Conservation (phyloP, 2,113 vertebrate genomes). For the Nibea coibor region DNA sequence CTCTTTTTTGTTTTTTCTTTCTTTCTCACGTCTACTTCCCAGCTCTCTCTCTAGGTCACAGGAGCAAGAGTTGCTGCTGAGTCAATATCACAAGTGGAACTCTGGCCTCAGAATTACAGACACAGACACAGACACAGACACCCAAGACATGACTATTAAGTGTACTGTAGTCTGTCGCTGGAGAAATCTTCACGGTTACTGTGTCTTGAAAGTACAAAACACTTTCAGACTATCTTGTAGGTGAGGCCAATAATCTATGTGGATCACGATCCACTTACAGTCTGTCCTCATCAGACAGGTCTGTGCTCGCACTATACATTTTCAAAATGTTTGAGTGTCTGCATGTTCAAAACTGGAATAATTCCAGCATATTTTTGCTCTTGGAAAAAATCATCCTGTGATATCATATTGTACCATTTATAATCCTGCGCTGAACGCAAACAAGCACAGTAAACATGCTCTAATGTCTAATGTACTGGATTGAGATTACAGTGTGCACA, state of each 20-base stretch:
- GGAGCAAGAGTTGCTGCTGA: constrained; percentile 67
- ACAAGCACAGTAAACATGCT: neutral
- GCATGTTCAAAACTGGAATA: neutral
- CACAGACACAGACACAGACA: constrained; percentile 20
- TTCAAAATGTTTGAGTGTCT: constrained; percentile 4
- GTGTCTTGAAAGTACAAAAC: constrained; percentile 61
- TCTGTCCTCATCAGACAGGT: constrained; percentile 28
- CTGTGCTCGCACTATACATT: constrained; percentile 4
- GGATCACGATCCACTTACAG: constrained; percentile 29
- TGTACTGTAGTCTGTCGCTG: constrained; percentile 26
- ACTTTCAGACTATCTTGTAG: constrained; percentile 57
- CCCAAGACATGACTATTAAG: constrained; percentile 23
- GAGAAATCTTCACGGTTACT: constrained; percentile 55
- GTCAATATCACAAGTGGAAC: constrained; percentile 77
- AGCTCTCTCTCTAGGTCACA: constrained; percentile 65
- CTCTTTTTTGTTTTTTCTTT: constrained; percentile 40
- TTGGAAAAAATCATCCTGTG: neutral
- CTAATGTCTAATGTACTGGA: neutral
- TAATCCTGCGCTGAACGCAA: neutral
- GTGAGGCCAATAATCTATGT: constrained; percentile 45
- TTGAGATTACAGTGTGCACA: constrained; percentile 33
- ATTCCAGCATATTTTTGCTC: neutral
- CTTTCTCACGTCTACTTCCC: constrained; percentile 25
- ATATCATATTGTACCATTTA: neutral
- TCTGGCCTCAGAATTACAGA: constrained; percentile 54